Base-by-base conservation (phyloP, 2,113 vertebrate genomes). In the Entelurus aequoreus region DNA sequence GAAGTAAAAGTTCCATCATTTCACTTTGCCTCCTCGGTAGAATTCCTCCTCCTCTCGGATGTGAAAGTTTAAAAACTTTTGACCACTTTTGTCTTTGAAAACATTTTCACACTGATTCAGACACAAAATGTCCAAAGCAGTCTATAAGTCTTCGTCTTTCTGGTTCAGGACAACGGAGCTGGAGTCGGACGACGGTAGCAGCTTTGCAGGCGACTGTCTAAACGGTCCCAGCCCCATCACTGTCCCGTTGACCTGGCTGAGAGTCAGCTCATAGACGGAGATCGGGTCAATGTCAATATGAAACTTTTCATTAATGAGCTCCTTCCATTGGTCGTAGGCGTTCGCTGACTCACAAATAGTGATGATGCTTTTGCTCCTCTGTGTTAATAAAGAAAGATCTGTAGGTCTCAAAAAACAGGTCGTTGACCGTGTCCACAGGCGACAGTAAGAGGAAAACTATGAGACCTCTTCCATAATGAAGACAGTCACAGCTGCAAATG, bases 1-100 rank as follows among this genome's bases (percentile, higher is more conserved):
- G 77, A 94, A 92, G 71, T 92, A 94, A 71, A 94, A 93, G 76
- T 93, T 93, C 91, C 89, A 94, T 89, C 92, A 94, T 9, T 84
- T 84, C 8, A 90, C 91, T 88, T 89, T 92, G 50, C 88, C 91
- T 59, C 92, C 92, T 79, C 81, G 75, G 78, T 91, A 94, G 85
- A 93, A 94, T 54, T 90, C 68, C 58, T 92, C 56, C 74, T 94
- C 92, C 6, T 52, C 68, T 46, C 61, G 67, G 36, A 69, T 86
- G 79, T 66, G 77, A 54, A 92, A 91, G 21, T 79, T 63, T 37
- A 61, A 1, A 70, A 92, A 93, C 63, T 83, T 78, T 3, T n/a
- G 9, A 72, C 65, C 6, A 40, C 87, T 66, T 72, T 94, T 89
- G 54, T 93, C 87, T 12, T 52, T 9, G 12, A 78, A 86, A 6